Base-by-base conservation (phyloP, 2,888 invertebrate genomes). In the Rhamphomyia laevipes region DNA sequence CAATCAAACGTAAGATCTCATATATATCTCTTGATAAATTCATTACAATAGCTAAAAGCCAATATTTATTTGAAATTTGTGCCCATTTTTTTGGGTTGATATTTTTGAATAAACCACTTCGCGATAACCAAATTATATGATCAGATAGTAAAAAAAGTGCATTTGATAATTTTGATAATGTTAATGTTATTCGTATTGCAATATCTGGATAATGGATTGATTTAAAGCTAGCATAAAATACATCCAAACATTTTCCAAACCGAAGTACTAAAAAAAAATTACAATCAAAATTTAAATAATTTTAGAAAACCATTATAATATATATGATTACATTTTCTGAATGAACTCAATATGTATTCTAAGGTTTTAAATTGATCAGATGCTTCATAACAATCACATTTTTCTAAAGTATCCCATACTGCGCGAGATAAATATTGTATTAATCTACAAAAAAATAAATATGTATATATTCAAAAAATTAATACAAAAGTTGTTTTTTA, bases 41-140 rank as follows among this genome's bases (percentile, higher is more conserved):
- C 68, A 91, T 80, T 12, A 84, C 73, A 15, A 92, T 81, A 2
- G 87, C 84, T 53, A 87, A 74, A 2, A 93, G 68, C 92, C 92
- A 94, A 64, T 90, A 92, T 64, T 80, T 84, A 60, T 86, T 85
- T 3, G 84, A 80, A 10, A 78, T 73, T 43, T 73, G 73, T 47
- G 77, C 78, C 90, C 90, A 91, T 63, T 82, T 84, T 43, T 82
- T 80, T 0, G 82, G 75, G 63, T 91, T 78, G 2, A 86, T 76
- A 56, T 73, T 73, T 55, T 73, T 70, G 5, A 81, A 64, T 50
- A 80, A 72, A 18, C 88, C 88, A 38, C 82, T 80, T 58, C 83
- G 77, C 4, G 86, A 82, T 3, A 91, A 70, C 88, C 92, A 93
- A 31, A 92, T 77, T 31, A 92, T 75, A 63, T 94, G 91, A 66